Conservation (phyloP, 2,888 invertebrate genomes). For the Griposia aprilina region DNA sequence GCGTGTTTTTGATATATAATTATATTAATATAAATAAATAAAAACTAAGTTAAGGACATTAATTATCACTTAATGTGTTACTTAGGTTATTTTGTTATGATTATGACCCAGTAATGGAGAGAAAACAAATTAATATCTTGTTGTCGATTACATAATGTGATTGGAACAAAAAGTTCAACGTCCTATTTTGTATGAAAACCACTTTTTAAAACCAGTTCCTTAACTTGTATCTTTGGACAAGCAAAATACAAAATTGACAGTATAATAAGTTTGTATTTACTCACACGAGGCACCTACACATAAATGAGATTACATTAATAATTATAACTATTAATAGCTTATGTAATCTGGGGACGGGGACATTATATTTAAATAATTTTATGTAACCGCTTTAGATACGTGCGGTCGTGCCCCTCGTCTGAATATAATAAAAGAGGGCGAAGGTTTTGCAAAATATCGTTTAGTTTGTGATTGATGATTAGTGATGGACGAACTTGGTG, state of each 20-base stretch:
- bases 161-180: conserved; percentile 86
- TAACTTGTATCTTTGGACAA: conserved; percentile 78
- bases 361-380: conserved; percentile 53
- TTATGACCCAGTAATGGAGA: conserved; percentile 73
- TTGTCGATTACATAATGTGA: conserved; percentile 80
- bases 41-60: conserved; percentile 42
- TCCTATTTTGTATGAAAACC: conserved; percentile 86
- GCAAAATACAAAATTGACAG: conserved; percentile 73
- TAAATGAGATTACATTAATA: conserved; percentile 65
- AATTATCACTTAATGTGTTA: conserved; percentile 36
- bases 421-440: neutral
- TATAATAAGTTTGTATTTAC: conserved; percentile 70
- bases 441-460: conserved; percentile 34
- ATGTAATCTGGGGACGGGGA: conserved; percentile 53
- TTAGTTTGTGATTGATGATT: conserved; percentile 57
- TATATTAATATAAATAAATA: conserved; percentile 27
- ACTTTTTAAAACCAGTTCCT: conserved; percentile 86
- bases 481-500: conserved; percentile 45
- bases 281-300: conserved; percentile 61
- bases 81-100: conserved; percentile 61
- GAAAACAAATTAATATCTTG: conserved; percentile 82
- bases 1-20: conserved; percentile 12
- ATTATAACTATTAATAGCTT: conserved; percentile 60
- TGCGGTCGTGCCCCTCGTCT: neutral
- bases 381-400: conserved; percentile 46